Base-by-base conservation (phyloP, 2,888 invertebrate species). In the Platerodrilus igneus region DNA sequence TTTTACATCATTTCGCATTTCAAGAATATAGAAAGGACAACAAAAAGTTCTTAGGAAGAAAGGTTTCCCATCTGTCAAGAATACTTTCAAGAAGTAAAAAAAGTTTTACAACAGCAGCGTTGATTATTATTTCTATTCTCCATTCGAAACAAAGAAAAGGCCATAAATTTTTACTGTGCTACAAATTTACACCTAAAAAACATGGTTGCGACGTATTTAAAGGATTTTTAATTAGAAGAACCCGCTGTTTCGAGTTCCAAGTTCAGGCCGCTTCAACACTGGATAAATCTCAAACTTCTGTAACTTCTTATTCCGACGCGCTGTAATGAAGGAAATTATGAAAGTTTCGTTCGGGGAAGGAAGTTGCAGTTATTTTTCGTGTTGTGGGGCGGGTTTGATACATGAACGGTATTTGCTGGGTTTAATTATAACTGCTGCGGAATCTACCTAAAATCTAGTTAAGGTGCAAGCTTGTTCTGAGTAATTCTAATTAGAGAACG, bases 291-390 rank as follows among this genome's bases (percentile, higher is more conserved):
- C 38, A 29, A 38, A 44, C 33, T 41, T 42, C 28, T 51, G 47
- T 50, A 57, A 59, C 52, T 59, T 57, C 53, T 59, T 57, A 56
- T 56, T 58, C 55, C 48, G 50, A 46, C 45, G 48, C 48, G 51
- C 47, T 46, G 57, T 58, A 57, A 58, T 58, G 58, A 55, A 61
- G 61, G 60, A 64, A 64, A 62, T 64, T 62, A 59, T 63, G 58
- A 60, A 64, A 62, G 60, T 62, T 62, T 58, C 45, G 47, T 53
- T 29, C 31, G 41, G 42, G 47, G 52, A 53, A 56, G 56, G 54
- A 55, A 57, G 54, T 56, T 52, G 52, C 53, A 54, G 56, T 56
- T 57, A 59, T 59, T 59, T 59, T 58, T 58, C 59, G 45, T 51
- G 53, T 58, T 52, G 47, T 45, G 47, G 48, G 48, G 44, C 40